phyloP scores from a whole-genome alignment of 2,888 invertebrate genomes.

The Helobdella robusta region DNA sequence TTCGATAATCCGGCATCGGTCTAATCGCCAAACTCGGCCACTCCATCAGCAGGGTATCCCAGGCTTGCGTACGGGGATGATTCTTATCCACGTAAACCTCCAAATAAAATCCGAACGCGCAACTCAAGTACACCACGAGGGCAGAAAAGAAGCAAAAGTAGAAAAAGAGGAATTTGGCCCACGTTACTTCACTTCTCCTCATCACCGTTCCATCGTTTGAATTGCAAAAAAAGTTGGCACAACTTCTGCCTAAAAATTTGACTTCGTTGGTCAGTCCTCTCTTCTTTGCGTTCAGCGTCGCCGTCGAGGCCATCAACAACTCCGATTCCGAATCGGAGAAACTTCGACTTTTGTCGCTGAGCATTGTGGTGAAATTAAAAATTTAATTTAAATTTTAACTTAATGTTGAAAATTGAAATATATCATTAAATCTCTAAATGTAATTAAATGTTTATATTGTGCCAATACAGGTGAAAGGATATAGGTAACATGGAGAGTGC shows the following conservation, averaged over 20 bases:
- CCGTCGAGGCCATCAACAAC: constrained; percentile 28
- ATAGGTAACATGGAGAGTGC: too few relatives aligned
- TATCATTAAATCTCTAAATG: too few relatives aligned
- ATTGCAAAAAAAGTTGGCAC: constrained; percentile 22
- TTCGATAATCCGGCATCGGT: constrained; percentile 89
- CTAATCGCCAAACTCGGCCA: constrained; percentile 68
- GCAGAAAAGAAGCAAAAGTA: constrained; percentile 27
- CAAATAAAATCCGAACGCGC: constrained; percentile 28
- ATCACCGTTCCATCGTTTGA: constrained; percentile 21
- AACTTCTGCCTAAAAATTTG: not conserved
- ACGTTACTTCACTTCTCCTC: constrained; percentile 21
- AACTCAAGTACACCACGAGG: constrained; percentile 21
- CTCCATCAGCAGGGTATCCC: constrained; percentile 24
- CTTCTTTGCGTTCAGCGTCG: constrained; percentile 27
- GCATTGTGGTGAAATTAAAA: constrained; percentile 17
- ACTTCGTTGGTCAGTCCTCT: constrained; percentile 22
- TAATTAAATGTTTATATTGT: too few relatives aligned
- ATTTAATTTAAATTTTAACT: too few relatives aligned
- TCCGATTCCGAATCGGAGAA: constrained; percentile 25
- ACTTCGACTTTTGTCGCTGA: constrained; percentile 18
- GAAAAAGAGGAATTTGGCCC: constrained; percentile 28
- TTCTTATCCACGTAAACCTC: constrained; percentile 32
- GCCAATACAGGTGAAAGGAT: too few relatives aligned
- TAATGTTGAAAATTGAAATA: too few relatives aligned
- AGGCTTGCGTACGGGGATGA: constrained; percentile 26